A percentile compares a stretch with the other conserved stretches of the same genome.
Conservation (phyloP, 1,140 invertebrate genomes). For the Tetramorium parvispinum region DNA sequence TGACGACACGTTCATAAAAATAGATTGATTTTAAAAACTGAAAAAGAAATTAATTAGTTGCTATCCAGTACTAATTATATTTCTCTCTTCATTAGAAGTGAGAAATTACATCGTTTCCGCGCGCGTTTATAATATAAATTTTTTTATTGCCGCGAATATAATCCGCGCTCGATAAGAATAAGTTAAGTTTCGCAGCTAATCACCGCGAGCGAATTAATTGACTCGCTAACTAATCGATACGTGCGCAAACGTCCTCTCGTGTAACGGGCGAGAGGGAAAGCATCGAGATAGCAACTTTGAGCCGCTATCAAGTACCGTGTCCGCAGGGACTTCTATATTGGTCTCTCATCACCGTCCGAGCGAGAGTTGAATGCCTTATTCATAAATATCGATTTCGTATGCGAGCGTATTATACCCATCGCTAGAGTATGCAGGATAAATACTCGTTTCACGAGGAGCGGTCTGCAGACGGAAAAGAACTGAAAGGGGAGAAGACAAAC, state of each 20-base stretch:
- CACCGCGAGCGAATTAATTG: conserved; percentile 34
- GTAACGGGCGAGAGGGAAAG: conserved; percentile 40
- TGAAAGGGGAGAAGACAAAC: conserved; percentile 45
- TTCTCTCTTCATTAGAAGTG: not conserved
- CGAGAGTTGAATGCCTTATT: conserved; percentile 60
- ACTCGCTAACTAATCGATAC: conserved; percentile 33
- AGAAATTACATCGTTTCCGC: not conserved
- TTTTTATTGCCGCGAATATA: not conserved
- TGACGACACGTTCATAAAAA: not conserved
- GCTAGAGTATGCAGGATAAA: conserved; percentile 36
- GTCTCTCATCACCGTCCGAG: conserved; percentile 49
- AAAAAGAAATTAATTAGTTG: not conserved
- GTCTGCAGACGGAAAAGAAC: conserved; percentile 35
- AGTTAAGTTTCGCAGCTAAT: conserved; percentile 28
- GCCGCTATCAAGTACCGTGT: conserved; percentile 26
- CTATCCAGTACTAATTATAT: not conserved
- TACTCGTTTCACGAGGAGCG: conserved; percentile 50
- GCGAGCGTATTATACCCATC: conserved; percentile 39
- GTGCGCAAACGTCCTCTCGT: conserved; percentile 32
- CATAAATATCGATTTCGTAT: conserved; percentile 56
- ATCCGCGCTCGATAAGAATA: not conserved
- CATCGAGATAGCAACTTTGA: conserved; percentile 41
- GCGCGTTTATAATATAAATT: not conserved
- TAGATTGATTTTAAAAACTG: not conserved
- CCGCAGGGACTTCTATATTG: conserved; percentile 48